phyloP scores from a whole-genome alignment of 2,888 invertebrate genomes.

The Cenopis cana region DNA sequence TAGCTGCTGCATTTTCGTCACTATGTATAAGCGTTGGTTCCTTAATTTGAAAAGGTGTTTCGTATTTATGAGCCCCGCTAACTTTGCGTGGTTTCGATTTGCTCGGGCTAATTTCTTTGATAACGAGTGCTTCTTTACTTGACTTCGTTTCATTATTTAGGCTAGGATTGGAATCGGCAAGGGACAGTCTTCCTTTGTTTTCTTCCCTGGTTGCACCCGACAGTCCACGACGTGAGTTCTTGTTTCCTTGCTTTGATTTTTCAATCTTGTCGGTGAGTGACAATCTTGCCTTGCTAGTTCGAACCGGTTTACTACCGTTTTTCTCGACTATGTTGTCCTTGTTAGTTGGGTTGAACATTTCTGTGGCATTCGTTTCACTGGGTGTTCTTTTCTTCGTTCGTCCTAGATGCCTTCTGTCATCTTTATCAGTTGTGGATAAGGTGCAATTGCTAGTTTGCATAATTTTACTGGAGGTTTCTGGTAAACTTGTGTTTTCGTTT shows the following conservation, averaged over 20 bases:
- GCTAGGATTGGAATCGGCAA: constrained; percentile 2
- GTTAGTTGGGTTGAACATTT: background rate
- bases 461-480: background rate
- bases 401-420: background rate
- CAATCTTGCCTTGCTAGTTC: background rate
- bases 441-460: constrained; percentile 3
- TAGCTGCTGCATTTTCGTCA: background rate
- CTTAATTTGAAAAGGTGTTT: background rate
- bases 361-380: background rate
- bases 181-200: constrained; percentile 19
- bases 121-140: background rate
- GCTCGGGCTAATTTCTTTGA: background rate
- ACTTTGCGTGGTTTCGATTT: background rate
- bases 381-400: background rate
- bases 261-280: constrained; percentile 13
- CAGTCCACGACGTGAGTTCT: background rate
- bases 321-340: background rate
- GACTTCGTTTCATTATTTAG: background rate
- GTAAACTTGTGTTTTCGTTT: constrained; percentile 1
- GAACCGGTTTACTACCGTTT: background rate
- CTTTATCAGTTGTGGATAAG: background rate
- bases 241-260: background rate
- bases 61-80: background rate
- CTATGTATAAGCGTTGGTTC: background rate
- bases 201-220: background rate